Base-by-base conservation (phyloP, 2,888 invertebrate genomes). In the Chelonus formosanus region DNA sequence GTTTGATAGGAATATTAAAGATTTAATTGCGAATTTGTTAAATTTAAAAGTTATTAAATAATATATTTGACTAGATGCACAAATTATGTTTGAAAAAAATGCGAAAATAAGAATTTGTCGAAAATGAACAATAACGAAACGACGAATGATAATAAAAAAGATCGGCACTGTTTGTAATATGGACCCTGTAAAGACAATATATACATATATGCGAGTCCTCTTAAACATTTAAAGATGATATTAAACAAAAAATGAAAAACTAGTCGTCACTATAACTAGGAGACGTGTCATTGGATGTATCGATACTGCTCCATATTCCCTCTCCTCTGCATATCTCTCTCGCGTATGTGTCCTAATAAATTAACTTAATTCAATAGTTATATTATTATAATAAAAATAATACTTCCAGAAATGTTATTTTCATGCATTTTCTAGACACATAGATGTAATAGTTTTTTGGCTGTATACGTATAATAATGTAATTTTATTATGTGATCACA, bases 131-230 rank as follows among this genome's bases (percentile, higher is more conserved):
- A 65, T 50, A 43, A 40, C 47, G 60, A 63, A 61, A 48, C 54
- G 20, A 20, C 20, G 20, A 20, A 20, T 20, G 20, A 20, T 1
- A 20, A 67, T 55, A 58, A 63, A 65, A 50, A 59, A 64, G 34
- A 65, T 54, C 47, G 44, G 61, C 55, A 63, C 68, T 63, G 63
- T 69, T 71, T 71, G 70, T 72, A 68, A 71, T 68, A 70, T 67
- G 73, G 71, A 73, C 72, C 72, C 74, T 74, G 68, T 75, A 69
- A 74, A 72, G 75, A 75, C 74, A 75, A 20, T 20, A 75, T 75
- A 75, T 71, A 72, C 65, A 71, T 68, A 73, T 71, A 74, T 71
- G 70, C 72, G 67, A 75, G 71, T 74, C 74, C 72, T 73, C 67
- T 20, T 20, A 20, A 71, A 68, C 70, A 68, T 68, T 70, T 74